Evolutionary conservation across 2,888 invertebrate genomes (phyloP), one percentile per base, ranked within the genome.

Genomic region (Steinernema hermaphroditum): DNA sequence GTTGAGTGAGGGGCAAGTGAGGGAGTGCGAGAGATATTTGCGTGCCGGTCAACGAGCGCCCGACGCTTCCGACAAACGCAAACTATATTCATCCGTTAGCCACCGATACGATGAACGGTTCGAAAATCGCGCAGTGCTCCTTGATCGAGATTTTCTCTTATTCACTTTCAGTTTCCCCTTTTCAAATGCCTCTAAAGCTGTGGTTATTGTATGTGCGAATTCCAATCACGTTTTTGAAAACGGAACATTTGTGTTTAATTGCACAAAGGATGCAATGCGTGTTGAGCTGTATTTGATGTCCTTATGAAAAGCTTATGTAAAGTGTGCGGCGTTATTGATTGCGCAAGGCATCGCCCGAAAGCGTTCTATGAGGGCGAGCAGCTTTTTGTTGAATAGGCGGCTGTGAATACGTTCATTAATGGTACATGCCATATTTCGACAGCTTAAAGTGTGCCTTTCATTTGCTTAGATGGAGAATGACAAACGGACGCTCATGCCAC

Each of bases 301-400:
- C 37, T 37, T 37, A 8, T 8, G 37, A 62, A 62, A 62, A n/a
- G 29, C 27, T 32, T 9, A 62, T 62, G 62, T 24, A 54, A 62
- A 62, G 29, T 62, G 62, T 19, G 62, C 62, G 62, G 32, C 62
- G 29, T 62, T 62, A 62, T 62, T 27, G 62, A 62, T 62, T 32
- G 34, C 29, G 62, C 29, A 8, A 62, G 27, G 62, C 62, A 62
- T 62, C 29, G 62, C 62, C 32, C 27, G 62, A 54, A 27, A 32
- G 62, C 62, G 22, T 62, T 62, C 32, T 62, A 62, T 29, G 62
- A 32, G 27, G 62, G 29, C 62, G 62, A 62, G 62, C 62, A 62
- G 62, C 62, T 62, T 62, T 62, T 62, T 62, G 62, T 62, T 62
- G 62, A 62, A 62, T 62, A 62, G 62, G 62, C 62, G 62, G 62